Evolutionary conservation across 2,888 invertebrate species (phyloP), one percentile per base, ranked within the genome.

Genomic region (Nephrocerus scutellatus): DNA sequence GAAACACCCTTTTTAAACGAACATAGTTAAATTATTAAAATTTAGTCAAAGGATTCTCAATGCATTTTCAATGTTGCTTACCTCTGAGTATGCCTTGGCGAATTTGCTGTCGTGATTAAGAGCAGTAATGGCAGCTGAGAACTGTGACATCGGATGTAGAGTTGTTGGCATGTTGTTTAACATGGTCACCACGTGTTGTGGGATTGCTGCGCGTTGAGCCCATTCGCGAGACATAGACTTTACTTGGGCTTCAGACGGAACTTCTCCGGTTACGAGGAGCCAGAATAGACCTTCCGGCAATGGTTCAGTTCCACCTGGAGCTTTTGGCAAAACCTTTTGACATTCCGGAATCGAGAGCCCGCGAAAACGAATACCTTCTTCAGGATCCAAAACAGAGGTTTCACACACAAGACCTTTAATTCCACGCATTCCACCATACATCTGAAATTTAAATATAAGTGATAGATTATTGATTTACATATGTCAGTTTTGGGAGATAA

Each of bases 391-490:
- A 19, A 92, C 88, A 12, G 92, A 92, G 6, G 92, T 92, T 70
- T 93, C 93, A 60, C 87, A 89, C 2, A 92, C 87, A 48, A 93
- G 72, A 47, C 88, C 90, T 68, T 85, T 87, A 69, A 93, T 90
- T 32, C 90, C 89, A 62, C 92, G 74, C 92, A 93, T 93, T 43
- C 92, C 93, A 55, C 92, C 92, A 69, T 93, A 82, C 80, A 82
- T 80, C 63, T 63, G 41, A 6, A 42, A 32, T 2, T 24, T 3
- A 25, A 32, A 70, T 79, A 74, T 70, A 93, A 95, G 96, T 96
- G 96, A 67, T 98, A 95, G 48, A 99, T 82, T 60, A 92, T 96
- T 62, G 97, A 90, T 62, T 97, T 92, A 49, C 98, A 97, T 59
- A 97, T 87, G 74, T 91, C 90, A 48, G 83, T 82, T 53, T 72